Evolutionary conservation across 2,888 invertebrate genomes (phyloP), one percentile per base, ranked within the genome.

Genomic region (Thymelicus sylvestris): DNA sequence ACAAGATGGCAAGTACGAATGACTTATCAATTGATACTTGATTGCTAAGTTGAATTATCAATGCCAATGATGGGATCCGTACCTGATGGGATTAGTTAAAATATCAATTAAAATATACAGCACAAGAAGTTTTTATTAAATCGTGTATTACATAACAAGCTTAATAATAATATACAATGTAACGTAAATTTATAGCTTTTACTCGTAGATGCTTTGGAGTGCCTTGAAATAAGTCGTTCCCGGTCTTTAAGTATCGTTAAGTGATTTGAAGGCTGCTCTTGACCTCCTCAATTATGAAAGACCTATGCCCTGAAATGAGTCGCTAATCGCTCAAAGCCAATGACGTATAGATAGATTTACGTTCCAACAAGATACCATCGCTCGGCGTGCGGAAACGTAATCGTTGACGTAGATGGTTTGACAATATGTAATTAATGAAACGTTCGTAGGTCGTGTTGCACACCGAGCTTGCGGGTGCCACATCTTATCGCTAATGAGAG

Each of bases 341-440:
- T 24, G 19, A 52, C 15, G 50, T 24, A 55, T 12, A 55, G 55
- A 55, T 12, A 55, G 55, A 55, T 24, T 55, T 52, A 52, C 52
- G 19, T 52, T 52, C 52, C 10, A 61, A 61, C 13, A 10, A 61
- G 44, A 44, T 61, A 61, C 15, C 15, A 15, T 61, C 44, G 73
- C 57, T 24, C 60, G 44, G 47, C 48, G 62, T 71, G 52, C 64
- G 52, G 75, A 81, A 84, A 88, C 85, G 85, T 84, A 81, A 87
- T 85, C 83, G 81, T 77, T 77, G 82, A 79, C 79, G 15, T 72
- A 19, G 66, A 73, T 78, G 81, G 84, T 84, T 81, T 84, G 84
- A 90, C 89, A 90, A 90, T 90, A 86, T 84, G 80, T 86, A 88
- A 91, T 90, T 91, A 91, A 91, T 88, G 88, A 87, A 85, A 81